Evolutionary conservation across 2,113 vertebrate genomes (phyloP), one percentile per base, ranked within the genome.

Genomic region (Dasyornis broadbenti): DNA sequence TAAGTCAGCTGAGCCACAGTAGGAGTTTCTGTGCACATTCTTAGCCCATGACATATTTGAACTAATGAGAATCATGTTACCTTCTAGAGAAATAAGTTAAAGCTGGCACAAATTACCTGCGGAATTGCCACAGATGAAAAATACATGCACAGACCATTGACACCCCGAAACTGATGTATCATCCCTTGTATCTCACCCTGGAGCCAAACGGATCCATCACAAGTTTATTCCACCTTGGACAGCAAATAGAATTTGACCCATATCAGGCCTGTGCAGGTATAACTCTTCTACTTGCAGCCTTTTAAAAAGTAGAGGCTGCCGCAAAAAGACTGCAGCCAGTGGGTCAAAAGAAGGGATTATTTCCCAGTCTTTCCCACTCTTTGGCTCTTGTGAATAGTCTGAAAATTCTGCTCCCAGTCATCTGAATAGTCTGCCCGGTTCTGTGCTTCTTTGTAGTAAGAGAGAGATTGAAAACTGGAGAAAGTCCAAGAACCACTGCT

Each of bases 1-100:
- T 63, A 71, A 80, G 85, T 90, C 92, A 94, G 82, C 82, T 90
- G 90, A 94, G 82, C 47, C 91, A 59, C 86, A 83, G 79, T 31
- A 83, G 88, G 76, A 94, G 76, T 90, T 89, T 86, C 52, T 86
- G 47, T 31, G 76, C 35, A 22, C 82, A 83, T 95, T 96, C 92
- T 73, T 86, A 73, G 64, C 39, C 86, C 30, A 6, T 86, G 82
- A 88, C 75, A 91, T 70, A 61, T 14, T 59, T 45, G 90, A 96
- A 27, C 76, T 95, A 73, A 92, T 88, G 76, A 92, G 76, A 93
- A 81, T 95, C 90, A 88, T 2, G 37, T 81, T 92, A 81, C 54
- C 47, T 94, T 66, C 60, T 18, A 78, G 35, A 70, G 64, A 77
- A 95, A 78, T 61, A 59, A 76, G 13, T 71, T 45, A 40, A 88